phyloP scores from a whole-genome alignment of 2,113 vertebrate species.

The Pao palembangensis region DNA sequence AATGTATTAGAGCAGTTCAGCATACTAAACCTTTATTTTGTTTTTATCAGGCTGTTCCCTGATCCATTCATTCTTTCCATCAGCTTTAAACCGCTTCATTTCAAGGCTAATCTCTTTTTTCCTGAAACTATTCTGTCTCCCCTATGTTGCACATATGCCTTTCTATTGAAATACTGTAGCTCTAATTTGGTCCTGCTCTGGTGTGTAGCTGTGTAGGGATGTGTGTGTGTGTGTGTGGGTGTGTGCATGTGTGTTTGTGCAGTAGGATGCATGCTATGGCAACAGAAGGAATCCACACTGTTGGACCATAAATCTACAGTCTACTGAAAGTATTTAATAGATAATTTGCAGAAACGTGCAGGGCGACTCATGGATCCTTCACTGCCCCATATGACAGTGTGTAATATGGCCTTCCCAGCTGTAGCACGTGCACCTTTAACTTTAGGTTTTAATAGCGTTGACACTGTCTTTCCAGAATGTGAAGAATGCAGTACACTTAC shows the following conservation, averaged over 20 bases:
- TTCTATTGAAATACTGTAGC: constrained; percentile 6
- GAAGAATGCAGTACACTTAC: constrained; percentile 47
- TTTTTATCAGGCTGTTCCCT: constrained; percentile 17
- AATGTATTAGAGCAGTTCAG: constrained; percentile 48
- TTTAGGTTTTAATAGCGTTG: constrained; percentile 51
- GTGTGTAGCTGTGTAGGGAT: constrained; percentile 48
- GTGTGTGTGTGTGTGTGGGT: constrained; percentile 46
- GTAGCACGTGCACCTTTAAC: constrained; percentile 26
- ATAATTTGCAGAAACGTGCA: constrained; percentile 27
- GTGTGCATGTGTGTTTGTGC: constrained; percentile 37
- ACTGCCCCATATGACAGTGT: constrained; percentile 35
- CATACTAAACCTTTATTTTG: constrained; percentile 21
- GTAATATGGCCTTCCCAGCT: constrained; percentile 34
- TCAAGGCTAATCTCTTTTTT: constrained; percentile 26
- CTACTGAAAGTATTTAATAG: constrained; percentile 31
- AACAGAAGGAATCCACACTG: constrained; percentile 22
- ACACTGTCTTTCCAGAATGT: constrained; percentile 61
- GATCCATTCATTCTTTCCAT: constrained; percentile 16
- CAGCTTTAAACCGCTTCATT: constrained; percentile 29
- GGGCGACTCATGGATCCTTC: constrained; percentile 13
- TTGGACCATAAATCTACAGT: constrained; percentile 38
- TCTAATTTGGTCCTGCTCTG: constrained; percentile 29
- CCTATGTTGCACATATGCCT: constrained; percentile 3
- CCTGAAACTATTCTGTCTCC: background rate
- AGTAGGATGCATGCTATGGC: constrained; percentile 2